Evolutionary conservation across 2,113 vertebrate genomes (phyloP).

Genomic region (Crotalus tigris): DNA sequence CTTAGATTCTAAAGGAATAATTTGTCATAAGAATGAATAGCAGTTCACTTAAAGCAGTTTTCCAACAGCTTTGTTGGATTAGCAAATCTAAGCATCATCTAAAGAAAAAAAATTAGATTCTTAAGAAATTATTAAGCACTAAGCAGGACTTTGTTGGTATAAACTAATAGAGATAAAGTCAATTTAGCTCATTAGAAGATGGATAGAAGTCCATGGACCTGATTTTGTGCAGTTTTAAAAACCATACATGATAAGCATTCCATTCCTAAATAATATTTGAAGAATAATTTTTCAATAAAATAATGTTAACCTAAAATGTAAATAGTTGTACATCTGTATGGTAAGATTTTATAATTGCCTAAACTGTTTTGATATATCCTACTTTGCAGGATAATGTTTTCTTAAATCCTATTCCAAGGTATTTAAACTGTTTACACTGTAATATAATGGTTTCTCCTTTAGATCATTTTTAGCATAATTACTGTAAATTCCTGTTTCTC

Average conservation of each 20-base stretch:
- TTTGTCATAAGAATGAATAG: neutral
- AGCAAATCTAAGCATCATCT: neutral
- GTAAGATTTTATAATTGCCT: neutral
- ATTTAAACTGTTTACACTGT: too few species aligned
- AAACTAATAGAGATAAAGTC: neutral
- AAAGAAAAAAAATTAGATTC: neutral
- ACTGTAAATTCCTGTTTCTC: neutral
- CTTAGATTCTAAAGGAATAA: neutral
- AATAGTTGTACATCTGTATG: neutral
- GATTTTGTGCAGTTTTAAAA: neutral
- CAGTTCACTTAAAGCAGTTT: neutral
- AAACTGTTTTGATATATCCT: neutral
- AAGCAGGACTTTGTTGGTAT: neutral
- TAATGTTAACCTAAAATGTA: neutral
- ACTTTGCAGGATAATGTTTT: too few species aligned
- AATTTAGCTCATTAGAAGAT: neutral
- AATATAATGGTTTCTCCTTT: neutral
- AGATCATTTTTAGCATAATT: neutral
- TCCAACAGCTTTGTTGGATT: neutral
- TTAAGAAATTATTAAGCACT: neutral
- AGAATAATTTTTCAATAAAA: neutral
- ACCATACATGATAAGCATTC: neutral
- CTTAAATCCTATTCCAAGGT: too few species aligned
- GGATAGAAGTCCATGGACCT: neutral
- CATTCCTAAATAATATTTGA: neutral